Conservation (phyloP, 2,888 invertebrate genomes). For the Tipula helvola region DNA sequence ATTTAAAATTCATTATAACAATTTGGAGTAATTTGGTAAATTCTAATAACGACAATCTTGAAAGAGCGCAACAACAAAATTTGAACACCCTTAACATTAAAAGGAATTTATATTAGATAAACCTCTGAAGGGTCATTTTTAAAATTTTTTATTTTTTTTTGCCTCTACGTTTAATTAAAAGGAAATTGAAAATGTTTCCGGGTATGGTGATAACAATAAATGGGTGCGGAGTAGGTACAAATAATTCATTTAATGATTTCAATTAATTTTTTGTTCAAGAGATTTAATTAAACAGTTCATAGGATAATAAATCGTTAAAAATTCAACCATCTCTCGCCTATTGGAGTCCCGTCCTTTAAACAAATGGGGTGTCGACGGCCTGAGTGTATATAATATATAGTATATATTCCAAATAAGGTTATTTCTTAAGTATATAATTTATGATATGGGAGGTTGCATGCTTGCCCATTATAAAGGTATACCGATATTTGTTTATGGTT, state of each 20-base stretch:
- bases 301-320: neutral
- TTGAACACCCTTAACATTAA: neutral
- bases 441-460: neutral
- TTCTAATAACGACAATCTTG: too few relatives aligned
- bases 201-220: neutral
- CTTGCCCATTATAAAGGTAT: neutral
- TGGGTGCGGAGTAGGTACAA: neutral
- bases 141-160: neutral
- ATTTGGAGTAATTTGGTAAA: too few relatives aligned
- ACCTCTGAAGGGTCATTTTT: neutral
- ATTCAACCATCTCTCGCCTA: neutral
- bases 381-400: neutral
- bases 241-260: neutral
- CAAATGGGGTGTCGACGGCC: neutral
- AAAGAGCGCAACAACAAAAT: neutral
- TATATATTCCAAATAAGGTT: neutral
- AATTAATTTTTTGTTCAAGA: neutral
- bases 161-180: neutral
- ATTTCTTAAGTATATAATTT: neutral
- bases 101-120: neutral
- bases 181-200: neutral
- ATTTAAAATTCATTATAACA: too few relatives aligned
- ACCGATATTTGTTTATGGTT: neutral
- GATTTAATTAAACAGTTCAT: neutral
- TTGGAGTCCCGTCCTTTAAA: neutral